Evolutionary conservation across 2,888 invertebrate species (phyloP).

Genomic region (Cancer borealis): DNA sequence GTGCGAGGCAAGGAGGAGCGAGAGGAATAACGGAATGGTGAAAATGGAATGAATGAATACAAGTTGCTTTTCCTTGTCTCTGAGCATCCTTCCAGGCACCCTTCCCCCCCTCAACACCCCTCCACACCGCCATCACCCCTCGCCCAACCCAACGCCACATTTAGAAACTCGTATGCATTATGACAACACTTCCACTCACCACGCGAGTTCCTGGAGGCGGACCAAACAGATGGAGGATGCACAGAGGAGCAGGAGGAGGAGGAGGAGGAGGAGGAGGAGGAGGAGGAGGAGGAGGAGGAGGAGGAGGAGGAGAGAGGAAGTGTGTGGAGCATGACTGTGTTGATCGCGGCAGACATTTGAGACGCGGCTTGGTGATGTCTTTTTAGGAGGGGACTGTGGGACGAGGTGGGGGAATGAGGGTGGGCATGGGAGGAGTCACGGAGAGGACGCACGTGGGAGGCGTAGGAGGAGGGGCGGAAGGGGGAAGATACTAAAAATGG

Average conservation of each 20-base stretch:
- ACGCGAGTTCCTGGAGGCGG: constrained; percentile 31
- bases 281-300: background rate
- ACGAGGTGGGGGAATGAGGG: background rate
- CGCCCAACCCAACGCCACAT: background rate
- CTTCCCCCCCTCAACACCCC: background rate
- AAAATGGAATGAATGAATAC: background rate
- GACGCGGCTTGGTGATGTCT: background rate
- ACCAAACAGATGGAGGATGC: constrained; percentile 10
- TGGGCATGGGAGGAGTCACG: background rate
- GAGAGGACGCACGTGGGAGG: too few relatives aligned
- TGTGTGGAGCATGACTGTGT: background rate
- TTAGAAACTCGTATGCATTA: background rate
- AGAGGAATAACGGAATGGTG: background rate
- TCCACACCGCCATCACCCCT: background rate
- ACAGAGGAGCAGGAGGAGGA: background rate
- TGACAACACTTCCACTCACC: constrained; percentile 34
- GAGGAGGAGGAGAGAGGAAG: background rate
- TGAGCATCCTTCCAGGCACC: background rate
- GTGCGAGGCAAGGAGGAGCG: background rate
- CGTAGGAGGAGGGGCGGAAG: background rate
- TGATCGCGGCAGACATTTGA: background rate
- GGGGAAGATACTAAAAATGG: background rate
- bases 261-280: constrained; percentile 12
- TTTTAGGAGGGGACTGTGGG: too few relatives aligned
- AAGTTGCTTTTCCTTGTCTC: background rate